Evolutionary conservation across 2,797 vertebrate genomes (phyloP).

Genomic region (Cyclura pinguis): DNA sequence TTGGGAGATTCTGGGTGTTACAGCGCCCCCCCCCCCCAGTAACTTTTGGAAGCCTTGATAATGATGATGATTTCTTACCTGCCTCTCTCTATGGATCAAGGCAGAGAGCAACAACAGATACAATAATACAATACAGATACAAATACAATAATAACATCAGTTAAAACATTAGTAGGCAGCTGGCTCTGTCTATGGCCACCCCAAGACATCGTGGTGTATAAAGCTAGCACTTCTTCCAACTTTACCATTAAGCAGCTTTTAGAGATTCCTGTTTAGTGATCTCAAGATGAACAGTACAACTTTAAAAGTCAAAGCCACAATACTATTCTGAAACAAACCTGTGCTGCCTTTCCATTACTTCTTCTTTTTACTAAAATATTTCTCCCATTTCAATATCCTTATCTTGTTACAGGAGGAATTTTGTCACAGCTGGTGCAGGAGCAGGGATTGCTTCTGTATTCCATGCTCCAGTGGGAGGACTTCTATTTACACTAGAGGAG

Average conservation of each 20-base stretch:
- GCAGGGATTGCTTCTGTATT: slow-evolving; percentile 59
- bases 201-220: not conserved
- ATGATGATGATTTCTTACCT: too few species aligned
- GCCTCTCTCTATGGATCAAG: too few species aligned
- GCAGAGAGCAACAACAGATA: too few species aligned
- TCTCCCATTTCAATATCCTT: not conserved
- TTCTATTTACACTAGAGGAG: slow-evolving; percentile 67
- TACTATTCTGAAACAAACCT: not conserved
- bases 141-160: too few species aligned
- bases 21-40: too few species aligned
- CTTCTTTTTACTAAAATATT: not conserved
- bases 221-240: not conserved
- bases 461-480: slow-evolving; percentile 44
- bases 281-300: not conserved
- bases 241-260: not conserved
- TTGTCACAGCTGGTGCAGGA: slow-evolving; percentile 53
- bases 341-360: not conserved
- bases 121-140: too few species aligned
- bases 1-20: too few species aligned
- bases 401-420: slow-evolving; percentile 55
- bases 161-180: too few species aligned
- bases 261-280: not conserved
- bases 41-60: too few species aligned
- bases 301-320: not conserved
- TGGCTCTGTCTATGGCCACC: too few species aligned